phyloP scores from a whole-genome alignment of 2,113 vertebrate genomes.

The Neolamprologus brichardi region DNA sequence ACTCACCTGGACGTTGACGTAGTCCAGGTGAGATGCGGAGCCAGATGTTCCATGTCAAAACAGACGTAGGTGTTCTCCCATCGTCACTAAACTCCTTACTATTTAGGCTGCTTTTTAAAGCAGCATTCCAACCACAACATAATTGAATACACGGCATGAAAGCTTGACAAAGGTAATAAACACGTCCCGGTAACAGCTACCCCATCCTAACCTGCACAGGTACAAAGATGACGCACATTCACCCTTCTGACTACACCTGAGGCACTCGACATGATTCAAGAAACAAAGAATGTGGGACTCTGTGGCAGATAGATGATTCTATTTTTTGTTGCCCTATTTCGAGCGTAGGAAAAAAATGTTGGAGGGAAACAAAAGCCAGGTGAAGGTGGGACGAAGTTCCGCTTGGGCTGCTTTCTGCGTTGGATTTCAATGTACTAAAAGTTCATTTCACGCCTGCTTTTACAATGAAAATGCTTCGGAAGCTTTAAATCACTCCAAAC shows the following conservation, averaged over 20 bases:
- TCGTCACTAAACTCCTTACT: background rate
- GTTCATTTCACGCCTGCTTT: background rate
- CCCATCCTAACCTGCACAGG: slow-evolving; percentile 49
- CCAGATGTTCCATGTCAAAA: background rate
- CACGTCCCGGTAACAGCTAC: background rate
- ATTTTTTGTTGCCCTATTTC: background rate
- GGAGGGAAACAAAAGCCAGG: slow-evolving; percentile 16
- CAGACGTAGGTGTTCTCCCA: background rate
- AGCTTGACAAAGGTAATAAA: background rate
- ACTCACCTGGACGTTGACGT: background rate
- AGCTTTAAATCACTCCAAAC: rapidly evolving
- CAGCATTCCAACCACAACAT: background rate
- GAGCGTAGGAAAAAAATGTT: background rate
- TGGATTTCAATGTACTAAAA: background rate
- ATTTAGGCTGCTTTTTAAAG: background rate
- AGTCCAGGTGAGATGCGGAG: background rate
- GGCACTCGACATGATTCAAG: slow-evolving; percentile 20
- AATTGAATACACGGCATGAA: background rate
- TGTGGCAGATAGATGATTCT: background rate
- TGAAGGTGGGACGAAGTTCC: slow-evolving; percentile 32
- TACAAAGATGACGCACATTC: slow-evolving; percentile 49
- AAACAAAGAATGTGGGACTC: slow-evolving; percentile 33
- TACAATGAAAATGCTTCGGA: background rate
- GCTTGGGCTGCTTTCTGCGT: background rate
- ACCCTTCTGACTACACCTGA: slow-evolving; percentile 35